Base-by-base conservation (phyloP, 2,113 vertebrate genomes). In the Micronycteris hirsuta region DNA sequence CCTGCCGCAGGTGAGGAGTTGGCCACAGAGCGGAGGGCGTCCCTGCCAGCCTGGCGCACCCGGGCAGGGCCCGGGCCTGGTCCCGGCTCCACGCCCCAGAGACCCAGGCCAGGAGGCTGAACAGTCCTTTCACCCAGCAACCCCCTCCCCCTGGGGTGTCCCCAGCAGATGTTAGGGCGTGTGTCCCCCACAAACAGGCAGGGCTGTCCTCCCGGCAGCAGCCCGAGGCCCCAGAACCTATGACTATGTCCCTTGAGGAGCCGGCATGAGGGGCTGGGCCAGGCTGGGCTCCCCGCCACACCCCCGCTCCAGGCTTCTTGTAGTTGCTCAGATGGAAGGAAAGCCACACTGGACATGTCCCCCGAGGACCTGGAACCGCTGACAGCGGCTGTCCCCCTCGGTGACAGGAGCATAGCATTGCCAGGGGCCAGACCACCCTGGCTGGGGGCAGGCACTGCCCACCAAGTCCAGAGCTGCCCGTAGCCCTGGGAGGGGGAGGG, bases 231-330 rank as follows among this genome's bases (percentile, higher is more conserved):
- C 16, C 82, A 38, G 61, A 28, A 16, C 28, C 49, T 14, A 22
- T 4, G 19, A 36, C 38, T 0, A 0, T 3, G 16, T 8, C 15
- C 89, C 77, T 3, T 26, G 24, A 15, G 4, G 0, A 0, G 15
- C 28, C 17, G n/a, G 8, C 31, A 49, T n/a, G 70, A 71, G 76
- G 15, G 38, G 31, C 47, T 6, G 3, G 33, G 24, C 26, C 36
- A 33, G 52, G 78, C 67, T 16, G 3, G 28, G 56, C 20, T 26
- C 56, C 56, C n/a, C n/a, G n/a, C n/a, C n/a, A n/a, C n/a, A n/a
- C n/a, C n/a, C n/a, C n/a, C n/a, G n/a, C n/a, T n/a, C n/a, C n/a
- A 43, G 38, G 43, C 36, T 28, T 17, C 22, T 24, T 3, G 28
- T 9, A 45, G 43, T 45, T 47, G 13, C 54, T 41, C 16, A 4